Evolutionary conservation across 1,140 invertebrate genomes (phyloP).

Genomic region (Drosophila azteca): DNA sequence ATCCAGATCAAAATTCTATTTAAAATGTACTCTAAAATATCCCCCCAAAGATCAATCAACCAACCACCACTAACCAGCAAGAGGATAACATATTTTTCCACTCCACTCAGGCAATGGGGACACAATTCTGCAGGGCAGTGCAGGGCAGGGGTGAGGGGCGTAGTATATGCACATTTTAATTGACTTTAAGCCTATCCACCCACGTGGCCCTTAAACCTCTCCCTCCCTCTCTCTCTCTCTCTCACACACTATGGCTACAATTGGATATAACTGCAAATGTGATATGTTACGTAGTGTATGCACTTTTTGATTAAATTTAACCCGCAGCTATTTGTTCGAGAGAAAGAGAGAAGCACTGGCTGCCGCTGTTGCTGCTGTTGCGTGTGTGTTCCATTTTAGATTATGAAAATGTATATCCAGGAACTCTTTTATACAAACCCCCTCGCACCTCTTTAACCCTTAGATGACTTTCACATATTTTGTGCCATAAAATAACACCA

Average conservation of each 20-base stretch:
- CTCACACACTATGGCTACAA: conserved; percentile 2
- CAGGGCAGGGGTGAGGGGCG: no score
- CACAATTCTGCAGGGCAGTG: no score
- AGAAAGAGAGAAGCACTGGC: conserved; percentile 13
- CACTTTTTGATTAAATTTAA: conserved; percentile 67
- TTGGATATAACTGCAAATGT: conserved; percentile 27
- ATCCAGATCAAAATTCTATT: no score
- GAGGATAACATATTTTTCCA: no score
- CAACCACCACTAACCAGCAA: no score
- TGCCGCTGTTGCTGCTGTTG: no score
- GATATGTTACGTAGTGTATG: conserved; percentile 11
- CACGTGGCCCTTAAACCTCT: not conserved
- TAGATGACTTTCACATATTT: conserved; percentile 59
- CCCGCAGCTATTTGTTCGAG: conserved; percentile 42
- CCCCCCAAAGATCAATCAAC: no score
- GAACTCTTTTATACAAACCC: conserved; percentile 1
- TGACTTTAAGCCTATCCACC: conserved; percentile 16
- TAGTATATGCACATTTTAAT: conserved; percentile 25
- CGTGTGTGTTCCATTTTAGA: conserved; percentile 30
- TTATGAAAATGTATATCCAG: conserved; percentile 55
- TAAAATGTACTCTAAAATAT: no score
- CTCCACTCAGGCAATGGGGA: no score
- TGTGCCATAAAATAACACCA: conserved; percentile 73
- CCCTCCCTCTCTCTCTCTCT: no score
- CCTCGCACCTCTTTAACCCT: not conserved